Base-by-base conservation (phyloP, 2,797 vertebrate genomes). In the Schizopygopsis pylzovi region DNA sequence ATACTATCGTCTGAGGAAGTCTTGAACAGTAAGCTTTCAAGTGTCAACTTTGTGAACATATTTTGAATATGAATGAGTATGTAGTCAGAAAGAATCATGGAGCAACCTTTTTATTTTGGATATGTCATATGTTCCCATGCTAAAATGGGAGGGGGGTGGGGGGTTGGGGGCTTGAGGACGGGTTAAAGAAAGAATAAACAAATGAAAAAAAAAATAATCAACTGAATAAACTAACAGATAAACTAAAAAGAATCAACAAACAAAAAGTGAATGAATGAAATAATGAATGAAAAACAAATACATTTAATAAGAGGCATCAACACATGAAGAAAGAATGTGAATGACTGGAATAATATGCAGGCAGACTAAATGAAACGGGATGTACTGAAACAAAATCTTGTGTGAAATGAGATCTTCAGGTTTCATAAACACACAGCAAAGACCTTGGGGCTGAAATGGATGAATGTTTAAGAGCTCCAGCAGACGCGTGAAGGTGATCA, bases 391-490 rank as follows among this genome's bases (percentile, higher is more conserved):
- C 0, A 0, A 65, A 65, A 33, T 65, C 28, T 33, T 33, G 18
- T 47, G 59, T 65, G 16, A 47, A 47, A 65, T 2, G 18, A 41
- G 33, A 25, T 20, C 43, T 67, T 47, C 47, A 67, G 18, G 18
- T 43, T 61, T 61, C 1, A 28, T 79, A 28, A 79, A 79, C 56
- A 18, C 73, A 79, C 7, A n/a, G 16, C n/a, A 28, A n/a, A 65
- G 67, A 56, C 22, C 67, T 81, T 72, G 6, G 8, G 22, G 16
- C 56, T 47, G 39, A 72, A 73, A 22, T 13, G 28, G 18, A 83
- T 83, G 70, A 83, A 47, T 37, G 49, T 68, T 20, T 20, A 49
- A 61, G 16, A 41, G 25, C 68, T 82, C 81, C 68, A 72, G 81
- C 16, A 5, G 67, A 37, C 41, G 65, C 37, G 11, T 65, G 82